A percentile compares a stretch with the other conserved stretches of the same genome.
Evolutionary conservation across 2,113 vertebrate genomes (phyloP).

Genomic region (Notechis scutatus): DNA sequence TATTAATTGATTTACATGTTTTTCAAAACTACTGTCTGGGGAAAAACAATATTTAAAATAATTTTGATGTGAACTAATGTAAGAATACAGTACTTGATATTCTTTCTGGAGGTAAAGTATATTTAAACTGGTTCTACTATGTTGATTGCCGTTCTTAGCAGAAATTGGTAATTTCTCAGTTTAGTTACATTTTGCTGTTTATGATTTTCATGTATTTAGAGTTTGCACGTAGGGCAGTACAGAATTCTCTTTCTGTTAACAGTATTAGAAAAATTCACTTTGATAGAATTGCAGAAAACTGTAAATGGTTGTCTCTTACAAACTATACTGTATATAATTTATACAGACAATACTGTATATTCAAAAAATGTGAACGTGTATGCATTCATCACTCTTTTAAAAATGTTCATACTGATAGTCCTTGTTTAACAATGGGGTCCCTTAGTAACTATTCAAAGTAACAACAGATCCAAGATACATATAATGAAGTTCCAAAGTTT

Average conservation of each 20-base stretch:
- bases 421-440: not conserved
- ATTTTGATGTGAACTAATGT: not conserved
- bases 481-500: not conserved
- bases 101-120: not conserved
- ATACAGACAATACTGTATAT: not conserved
- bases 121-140: not conserved
- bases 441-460: not conserved
- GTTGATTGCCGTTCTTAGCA: not conserved
- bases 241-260: not conserved
- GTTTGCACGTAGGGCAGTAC: not conserved
- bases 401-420: not conserved
- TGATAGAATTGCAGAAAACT: not conserved
- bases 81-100: not conserved
- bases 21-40: not conserved
- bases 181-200: not conserved
- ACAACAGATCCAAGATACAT: not conserved
- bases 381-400: not conserved
- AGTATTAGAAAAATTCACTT: not conserved
- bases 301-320: no score
- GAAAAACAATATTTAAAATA: not conserved
- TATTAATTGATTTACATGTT: not conserved
- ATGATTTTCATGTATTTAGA: not conserved
- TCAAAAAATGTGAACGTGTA: not conserved
- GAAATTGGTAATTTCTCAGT: no score
- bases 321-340: no score